phyloP scores from a whole-genome alignment of 1,140 invertebrate species.

The Aphelenchoides avenae region DNA sequence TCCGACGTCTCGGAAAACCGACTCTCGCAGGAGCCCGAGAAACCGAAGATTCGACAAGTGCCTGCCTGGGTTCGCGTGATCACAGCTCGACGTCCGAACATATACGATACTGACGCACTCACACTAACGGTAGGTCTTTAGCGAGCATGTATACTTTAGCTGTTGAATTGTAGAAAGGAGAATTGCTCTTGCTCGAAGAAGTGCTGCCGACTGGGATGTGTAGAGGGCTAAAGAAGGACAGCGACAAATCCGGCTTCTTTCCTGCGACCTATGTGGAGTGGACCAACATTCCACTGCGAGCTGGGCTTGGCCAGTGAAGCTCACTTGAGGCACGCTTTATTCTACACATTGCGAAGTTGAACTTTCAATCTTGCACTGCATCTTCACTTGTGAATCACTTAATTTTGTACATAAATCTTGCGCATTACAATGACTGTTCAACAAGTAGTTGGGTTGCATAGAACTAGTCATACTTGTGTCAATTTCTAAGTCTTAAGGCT shows the following conservation, averaged over 20 bases:
- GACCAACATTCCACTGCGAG: not conserved
- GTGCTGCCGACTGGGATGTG: constrained; percentile 42
- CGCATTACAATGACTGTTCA: not conserved
- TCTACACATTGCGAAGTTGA: constrained; percentile 7
- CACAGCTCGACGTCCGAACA: constrained; percentile 34
- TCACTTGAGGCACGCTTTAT: too few relatives aligned
- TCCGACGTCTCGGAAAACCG: too few relatives aligned
- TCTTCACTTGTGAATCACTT: constrained; percentile 13
- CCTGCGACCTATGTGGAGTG: constrained; percentile 31
- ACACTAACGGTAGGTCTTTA: constrained; percentile 23
- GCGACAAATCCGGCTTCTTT: constrained; percentile 36
- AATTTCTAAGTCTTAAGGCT: too few relatives aligned
- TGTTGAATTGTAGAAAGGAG: constrained; percentile 33
- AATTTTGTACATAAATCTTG: constrained; percentile 1
- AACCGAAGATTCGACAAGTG: not conserved
- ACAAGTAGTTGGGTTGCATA: too few relatives aligned
- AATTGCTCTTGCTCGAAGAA: constrained; percentile 37
- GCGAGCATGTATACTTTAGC: constrained; percentile 16
- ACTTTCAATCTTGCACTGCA: not conserved
- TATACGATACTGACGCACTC: constrained; percentile 44
- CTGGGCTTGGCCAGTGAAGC: not conserved
- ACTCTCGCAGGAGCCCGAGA: constrained; percentile 19
- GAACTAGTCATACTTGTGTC: too few relatives aligned
- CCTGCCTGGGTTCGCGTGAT: constrained; percentile 36
- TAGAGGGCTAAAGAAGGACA: constrained; percentile 27